Conservation (phyloP, 1,140 invertebrate genomes). For the Lordiphosa stackelbergi region DNA sequence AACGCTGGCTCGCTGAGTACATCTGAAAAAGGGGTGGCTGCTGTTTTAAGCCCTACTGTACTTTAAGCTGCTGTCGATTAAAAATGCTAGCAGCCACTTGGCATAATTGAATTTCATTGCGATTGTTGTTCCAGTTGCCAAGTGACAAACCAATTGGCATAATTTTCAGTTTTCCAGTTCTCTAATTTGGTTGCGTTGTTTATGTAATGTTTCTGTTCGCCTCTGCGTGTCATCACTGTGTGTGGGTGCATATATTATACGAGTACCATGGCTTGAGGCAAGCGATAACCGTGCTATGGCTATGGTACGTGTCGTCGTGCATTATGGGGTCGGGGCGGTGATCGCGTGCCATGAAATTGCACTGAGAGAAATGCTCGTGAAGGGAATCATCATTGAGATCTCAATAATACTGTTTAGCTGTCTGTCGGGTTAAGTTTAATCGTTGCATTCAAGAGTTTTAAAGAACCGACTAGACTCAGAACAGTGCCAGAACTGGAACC, state of each 20-base stretch:
- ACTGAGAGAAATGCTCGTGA: conserved; percentile 29
- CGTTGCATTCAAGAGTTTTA: too few relatives aligned
- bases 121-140: conserved; percentile 48
- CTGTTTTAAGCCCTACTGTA: conserved; percentile 42
- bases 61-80: conserved; percentile 39
- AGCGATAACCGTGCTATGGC: conserved; percentile 27
- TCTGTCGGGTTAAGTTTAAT: too few relatives aligned
- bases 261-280: conserved; percentile 11
- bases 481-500: too few relatives aligned
- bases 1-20: conserved; percentile 28
- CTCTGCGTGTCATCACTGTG: conserved; percentile 55
- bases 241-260: conserved; percentile 73
- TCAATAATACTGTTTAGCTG: too few relatives aligned
- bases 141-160: conserved; percentile 69
- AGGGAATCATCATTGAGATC: too few relatives aligned
- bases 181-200: conserved; percentile 52
- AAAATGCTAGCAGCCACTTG: conserved; percentile 30
- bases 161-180: conserved; percentile 30
- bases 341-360: conserved; percentile 55
- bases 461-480: too few relatives aligned
- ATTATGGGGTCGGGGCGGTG: conserved; percentile 35
- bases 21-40: conserved; percentile 20
- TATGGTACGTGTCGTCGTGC: conserved; percentile 51
- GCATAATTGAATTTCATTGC: conserved; percentile 21
- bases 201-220: conserved; percentile 24